Evolutionary conservation across 2,797 vertebrate genomes (phyloP).

Genomic region (Ataeniobius toweri): DNA sequence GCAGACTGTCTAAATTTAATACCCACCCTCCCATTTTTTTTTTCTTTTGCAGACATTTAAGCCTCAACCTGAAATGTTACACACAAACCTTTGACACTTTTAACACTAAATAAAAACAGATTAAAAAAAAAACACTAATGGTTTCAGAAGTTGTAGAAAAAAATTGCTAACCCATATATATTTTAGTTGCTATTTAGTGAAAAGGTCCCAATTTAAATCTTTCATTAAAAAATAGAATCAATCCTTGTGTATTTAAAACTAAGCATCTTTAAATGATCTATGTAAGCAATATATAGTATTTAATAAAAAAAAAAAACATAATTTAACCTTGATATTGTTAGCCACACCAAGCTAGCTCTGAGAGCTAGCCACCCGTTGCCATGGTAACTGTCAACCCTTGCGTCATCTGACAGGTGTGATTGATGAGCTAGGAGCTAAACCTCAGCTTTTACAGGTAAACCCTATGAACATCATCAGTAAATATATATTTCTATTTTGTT

Average conservation of each 20-base stretch:
- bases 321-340: conserved; percentile 1
- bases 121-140: background rate
- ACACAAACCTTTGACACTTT: background rate
- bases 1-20: conserved; percentile 77
- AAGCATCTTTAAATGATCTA: background rate
- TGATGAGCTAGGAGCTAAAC: conserved; percentile 37
- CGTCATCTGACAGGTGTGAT: conserved; percentile 57
- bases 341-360: background rate
- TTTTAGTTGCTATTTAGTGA: background rate
- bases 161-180: background rate
- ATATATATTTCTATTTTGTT: background rate
- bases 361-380: conserved; percentile 18
- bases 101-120: background rate
- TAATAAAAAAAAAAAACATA: background rate
- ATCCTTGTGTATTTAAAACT: background rate
- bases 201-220: background rate
- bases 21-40: conserved; percentile 29
- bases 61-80: conserved; percentile 22
- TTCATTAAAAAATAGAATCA: background rate
- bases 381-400: conserved; percentile 35
- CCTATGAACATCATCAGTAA: background rate
- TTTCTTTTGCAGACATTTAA: conserved; percentile 24
- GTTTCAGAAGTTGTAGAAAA: background rate
- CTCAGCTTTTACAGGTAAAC: too few relatives aligned
- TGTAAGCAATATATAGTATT: background rate